Base-by-base conservation (phyloP, 2,888 invertebrate species). In the Seira sanloemensis region DNA sequence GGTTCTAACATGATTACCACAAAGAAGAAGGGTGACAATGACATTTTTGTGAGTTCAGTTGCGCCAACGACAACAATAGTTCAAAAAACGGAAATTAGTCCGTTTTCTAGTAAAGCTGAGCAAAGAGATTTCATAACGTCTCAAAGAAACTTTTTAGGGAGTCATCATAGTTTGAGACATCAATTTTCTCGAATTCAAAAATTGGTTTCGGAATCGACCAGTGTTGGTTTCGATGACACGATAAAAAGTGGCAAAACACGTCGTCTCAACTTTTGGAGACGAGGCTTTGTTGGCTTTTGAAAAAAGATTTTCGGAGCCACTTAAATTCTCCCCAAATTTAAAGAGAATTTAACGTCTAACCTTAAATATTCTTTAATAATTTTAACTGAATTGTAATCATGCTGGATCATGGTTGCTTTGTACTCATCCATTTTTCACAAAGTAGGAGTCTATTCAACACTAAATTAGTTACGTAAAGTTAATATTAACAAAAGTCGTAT, bases 351-450 rank as follows among this genome's bases (percentile, higher is more conserved):
- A 50, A 50, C 50, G 12, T 50, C 2, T n/a, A 2, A 50, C 50
- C 2, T 50, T 50, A 7, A 50, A n/a, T n/a, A n/a, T n/a, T n/a
- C n/a, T n/a, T n/a, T n/a, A n/a, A n/a, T n/a, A n/a, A n/a, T n/a
- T n/a, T n/a, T n/a, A n/a, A n/a, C n/a, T 50, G 50, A 50, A 50
- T n/a, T n/a, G n/a, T n/a, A 27, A 74, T 78, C 78, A 78, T 78
- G 78, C 78, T 71, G 78, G 78, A 78, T 78, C 78, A 78, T 78
- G 78, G 66, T 78, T 46, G 23, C 18, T 50, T 50, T 18, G 16
- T 50, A 50, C 50, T 50, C n/a, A n/a, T n/a, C n/a, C n/a, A n/a
- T n/a, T n/a, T n/a, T n/a, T n/a, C n/a, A 37, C 37, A 37, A 37
- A 37, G 37, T 37, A 37, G 37, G 37, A 37, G 37, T 4, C 5